Base-by-base conservation (phyloP, 1,140 invertebrate genomes). In the Diabrotica undecimpunctata region DNA sequence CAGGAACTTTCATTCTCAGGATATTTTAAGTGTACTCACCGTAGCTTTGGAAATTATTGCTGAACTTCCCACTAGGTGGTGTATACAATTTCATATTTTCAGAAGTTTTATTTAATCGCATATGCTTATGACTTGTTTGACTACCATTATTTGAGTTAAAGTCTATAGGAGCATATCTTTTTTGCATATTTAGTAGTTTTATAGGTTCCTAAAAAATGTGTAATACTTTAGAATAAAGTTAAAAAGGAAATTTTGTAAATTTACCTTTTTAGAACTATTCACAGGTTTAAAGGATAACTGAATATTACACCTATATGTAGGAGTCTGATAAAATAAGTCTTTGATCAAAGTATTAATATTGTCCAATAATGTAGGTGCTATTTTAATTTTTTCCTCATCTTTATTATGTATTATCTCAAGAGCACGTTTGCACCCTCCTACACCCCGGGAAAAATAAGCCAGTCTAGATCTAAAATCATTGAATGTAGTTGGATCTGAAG, bases 301-400 rank as follows among this genome's bases (percentile, higher is more conserved):
- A 68, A 98, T 85, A 55, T 84, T 82, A 70, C 90, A 90, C 77
- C 97, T 98, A 78, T 94, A 97, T 69, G 90, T 90, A 5, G 96
- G 96, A 41, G 95, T 95, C 66, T 88, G 90, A 77, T 97, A 93
- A 79, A 98, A 98, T 60, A 98, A 82, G 82, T 98, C 96, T 78
- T 95, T 93, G 57, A 98, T 96, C 12, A 98, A 83, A 0, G 88
- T 87, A 75, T 95, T 96, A 57, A 98, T 97, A 77, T 98, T 98
- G 54, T 70, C 68, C 25, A 91, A 87, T 60, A 94, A 82, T 81
- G 94, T 93, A 3, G 94, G 83, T 79, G 94, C 92, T 80, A 94
- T 91, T 82, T 95, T 90, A 66, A 92, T 87, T 11, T 87, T 83
- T 77, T 90, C 89, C 2, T 60, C 86, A 85, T 78, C 94, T 92